phyloP scores from a whole-genome alignment of 2,888 invertebrate genomes.

The Tolmerus cingulatus region DNA sequence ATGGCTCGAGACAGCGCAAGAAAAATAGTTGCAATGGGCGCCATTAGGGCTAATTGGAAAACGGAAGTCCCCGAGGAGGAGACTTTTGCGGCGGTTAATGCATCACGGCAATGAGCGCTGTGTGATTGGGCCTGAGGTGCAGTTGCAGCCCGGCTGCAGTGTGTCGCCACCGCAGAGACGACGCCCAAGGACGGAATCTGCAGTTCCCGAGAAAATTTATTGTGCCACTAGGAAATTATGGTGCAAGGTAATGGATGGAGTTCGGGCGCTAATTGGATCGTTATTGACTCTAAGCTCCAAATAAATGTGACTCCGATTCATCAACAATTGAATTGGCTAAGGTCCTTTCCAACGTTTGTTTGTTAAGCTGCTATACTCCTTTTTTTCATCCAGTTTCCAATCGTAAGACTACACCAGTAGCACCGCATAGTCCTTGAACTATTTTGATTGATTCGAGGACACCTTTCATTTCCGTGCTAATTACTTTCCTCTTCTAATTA shows the following conservation, averaged over 20 bases:
- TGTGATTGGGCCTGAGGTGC: background rate
- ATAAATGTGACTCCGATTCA: background rate
- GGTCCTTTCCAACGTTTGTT: no score
- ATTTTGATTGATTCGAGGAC: no score
- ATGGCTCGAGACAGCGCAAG: slow-evolving; percentile 1
- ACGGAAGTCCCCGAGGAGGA: background rate
- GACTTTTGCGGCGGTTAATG: background rate
- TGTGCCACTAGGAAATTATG: background rate
- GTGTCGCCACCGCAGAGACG: background rate
- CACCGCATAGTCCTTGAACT: no score
- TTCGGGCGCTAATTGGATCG: background rate
- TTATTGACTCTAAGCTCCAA: background rate
- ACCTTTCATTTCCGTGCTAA: no score
- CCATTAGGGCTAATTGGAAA: slow-evolving; percentile 37
- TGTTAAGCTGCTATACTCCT: no score
- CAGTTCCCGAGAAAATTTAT: background rate
- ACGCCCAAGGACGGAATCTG: background rate
- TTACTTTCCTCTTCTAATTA: no score
- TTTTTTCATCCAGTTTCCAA: no score
- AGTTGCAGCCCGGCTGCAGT: background rate
- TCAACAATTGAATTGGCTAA: background rate
- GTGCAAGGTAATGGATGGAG: background rate
- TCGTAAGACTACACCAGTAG: no score
- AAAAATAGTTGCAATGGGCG: slow-evolving; percentile 8
- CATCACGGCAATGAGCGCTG: background rate